phyloP scores from a whole-genome alignment of 2,888 invertebrate genomes.

The Dinocampus coccinellae region DNA sequence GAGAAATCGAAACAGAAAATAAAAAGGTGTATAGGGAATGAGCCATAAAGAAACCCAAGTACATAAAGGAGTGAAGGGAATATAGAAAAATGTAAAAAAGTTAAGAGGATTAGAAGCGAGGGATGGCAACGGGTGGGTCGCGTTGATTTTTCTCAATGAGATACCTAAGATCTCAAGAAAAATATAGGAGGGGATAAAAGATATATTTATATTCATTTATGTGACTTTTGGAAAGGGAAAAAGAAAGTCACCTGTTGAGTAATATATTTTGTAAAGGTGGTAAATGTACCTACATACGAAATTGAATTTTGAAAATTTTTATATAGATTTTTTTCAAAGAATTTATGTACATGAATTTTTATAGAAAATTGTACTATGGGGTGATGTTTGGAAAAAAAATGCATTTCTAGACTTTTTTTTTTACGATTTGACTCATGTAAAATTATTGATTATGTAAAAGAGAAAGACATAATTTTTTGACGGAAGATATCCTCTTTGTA shows the following conservation, averaged over 20 bases:
- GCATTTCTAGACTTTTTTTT: too few species aligned
- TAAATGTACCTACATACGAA: too few species aligned
- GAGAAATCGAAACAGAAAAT: background rate
- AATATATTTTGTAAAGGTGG: slow-evolving; percentile 1
- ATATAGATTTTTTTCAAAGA: background rate
- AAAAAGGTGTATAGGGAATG: background rate
- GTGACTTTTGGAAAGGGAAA: background rate
- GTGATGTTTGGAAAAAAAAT: too few species aligned
- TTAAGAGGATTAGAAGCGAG: background rate
- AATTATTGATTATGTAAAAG: background rate
- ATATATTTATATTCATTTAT: slow-evolving; percentile 4
- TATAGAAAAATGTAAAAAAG: background rate
- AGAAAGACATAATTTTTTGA: slow-evolving; percentile 3
- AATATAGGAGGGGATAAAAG: background rate
- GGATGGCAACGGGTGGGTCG: slow-evolving; percentile 6
- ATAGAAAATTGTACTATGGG: too few species aligned
- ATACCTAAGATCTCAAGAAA: background rate
- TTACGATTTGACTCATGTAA: too few species aligned
- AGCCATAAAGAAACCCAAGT: background rate
- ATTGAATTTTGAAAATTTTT: too few species aligned
- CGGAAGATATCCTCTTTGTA: slow-evolving; percentile 25
- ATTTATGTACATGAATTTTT: too few species aligned
- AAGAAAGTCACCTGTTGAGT: slow-evolving; percentile 12
- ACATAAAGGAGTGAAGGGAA: background rate
- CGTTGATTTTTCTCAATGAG: slow-evolving; percentile 1